Evolutionary conservation across 2,113 vertebrate genomes (phyloP), one percentile per base, ranked within the genome.

Genomic region (Zingel zingel): DNA sequence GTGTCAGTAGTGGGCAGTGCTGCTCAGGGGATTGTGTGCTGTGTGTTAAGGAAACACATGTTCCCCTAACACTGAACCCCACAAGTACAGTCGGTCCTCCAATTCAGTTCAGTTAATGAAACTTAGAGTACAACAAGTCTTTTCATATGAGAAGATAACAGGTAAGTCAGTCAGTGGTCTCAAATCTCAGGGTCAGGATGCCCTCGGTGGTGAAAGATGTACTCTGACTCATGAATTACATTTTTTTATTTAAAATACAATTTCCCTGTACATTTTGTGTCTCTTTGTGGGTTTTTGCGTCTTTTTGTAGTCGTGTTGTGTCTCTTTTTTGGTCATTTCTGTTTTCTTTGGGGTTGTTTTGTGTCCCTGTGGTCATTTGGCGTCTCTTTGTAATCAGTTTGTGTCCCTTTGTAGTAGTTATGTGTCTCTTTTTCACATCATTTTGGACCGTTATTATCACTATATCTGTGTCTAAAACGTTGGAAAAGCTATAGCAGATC

Each of bases 1-100:
- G 18, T 56, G 36, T 39, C 93, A 85, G 66, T 86, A 92, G 91
- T 80, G 89, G 91, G 90, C 93, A 90, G 87, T 87, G 83, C 71
- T 85, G 85, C 78, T 76, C 56, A 63, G 83, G 54, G 30, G 58
- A 73, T 19, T 4, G 65, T 47, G 36, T 51, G 27, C 25, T 6
- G 5, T 53, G 11, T 33, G 50, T 63, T n/a, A 10, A 23, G 2
- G 13, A 64, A 56, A 50, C 25, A 19, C 39, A 19, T 21, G 36
- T 47, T 48, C 16, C 56, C 3, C 3, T 39, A 19, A 16, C 66
- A 6, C 4, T 59, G 45, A 13, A 43, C 7, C 27, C 1, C 15
- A 21, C 5, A 25, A 12, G 59, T 5, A 14, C 19, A 65, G n/a
- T 16, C 30, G 50, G 7, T 45, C 48, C 18, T 43, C 13, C 25